phyloP scores from a whole-genome alignment of 2,888 invertebrate species.

The Drosophila colorata region DNA sequence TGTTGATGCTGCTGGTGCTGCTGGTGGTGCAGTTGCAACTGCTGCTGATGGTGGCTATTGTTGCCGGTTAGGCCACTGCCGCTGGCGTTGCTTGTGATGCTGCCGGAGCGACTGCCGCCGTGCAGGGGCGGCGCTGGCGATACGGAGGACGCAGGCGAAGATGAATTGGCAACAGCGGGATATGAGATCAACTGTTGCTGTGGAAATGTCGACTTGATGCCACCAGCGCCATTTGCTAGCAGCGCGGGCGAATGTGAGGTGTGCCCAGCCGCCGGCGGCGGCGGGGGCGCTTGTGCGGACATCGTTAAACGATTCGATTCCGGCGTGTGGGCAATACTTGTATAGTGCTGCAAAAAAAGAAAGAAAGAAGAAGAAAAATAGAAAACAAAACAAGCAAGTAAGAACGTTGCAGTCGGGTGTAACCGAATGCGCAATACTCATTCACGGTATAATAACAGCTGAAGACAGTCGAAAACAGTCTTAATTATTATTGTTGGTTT shows the following conservation, averaged over 20 bases:
- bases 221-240: conserved; percentile 61
- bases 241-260: conserved; percentile 48
- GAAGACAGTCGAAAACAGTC: too few species aligned
- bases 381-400: too few species aligned
- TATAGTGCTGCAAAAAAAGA: conserved; percentile 90
- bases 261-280: conserved; percentile 21
- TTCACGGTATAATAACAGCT: too few species aligned
- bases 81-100: conserved; percentile 79
- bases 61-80: conserved; percentile 42
- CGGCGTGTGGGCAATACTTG: conserved; percentile 94
- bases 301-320: conserved; percentile 91
- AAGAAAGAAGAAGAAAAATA: conserved; percentile 9
- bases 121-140: conserved; percentile 58
- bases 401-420: too few species aligned
- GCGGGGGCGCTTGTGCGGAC: conserved; percentile 64
- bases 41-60: conserved; percentile 36
- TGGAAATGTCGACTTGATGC: conserved; percentile 75
- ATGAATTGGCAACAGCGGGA: conserved; percentile 74
- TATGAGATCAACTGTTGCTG: conserved; percentile 85
- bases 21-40: conserved; percentile 20
- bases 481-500: too few species aligned
- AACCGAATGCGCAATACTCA: too few species aligned
- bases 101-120: conserved; percentile 80
- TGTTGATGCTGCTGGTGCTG: conserved; percentile 49
- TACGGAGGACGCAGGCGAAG: conserved; percentile 56